These are phyloP conservation scores for Autographa pulchrina DNA, from an alignment of 2,888 invertebrate genomes.

Conservation along the genomic window DNA sequence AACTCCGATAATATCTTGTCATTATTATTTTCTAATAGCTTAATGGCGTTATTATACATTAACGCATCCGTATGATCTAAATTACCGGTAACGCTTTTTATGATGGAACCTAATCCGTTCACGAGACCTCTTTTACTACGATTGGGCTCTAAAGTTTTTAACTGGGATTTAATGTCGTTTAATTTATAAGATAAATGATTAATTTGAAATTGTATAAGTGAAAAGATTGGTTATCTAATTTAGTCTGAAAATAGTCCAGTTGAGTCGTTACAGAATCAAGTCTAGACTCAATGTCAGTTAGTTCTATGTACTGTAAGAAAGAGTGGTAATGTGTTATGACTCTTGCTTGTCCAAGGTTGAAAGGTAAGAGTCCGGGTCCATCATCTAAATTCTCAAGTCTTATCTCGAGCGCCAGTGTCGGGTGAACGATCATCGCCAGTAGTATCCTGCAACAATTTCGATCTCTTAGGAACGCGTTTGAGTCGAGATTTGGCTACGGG, in stretches of 20 bases:
- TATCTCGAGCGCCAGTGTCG: too few relatives aligned
- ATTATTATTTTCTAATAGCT: neutral
- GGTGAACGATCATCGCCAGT: too few relatives aligned
- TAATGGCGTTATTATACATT: neutral
- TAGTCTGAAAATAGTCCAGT: neutral
- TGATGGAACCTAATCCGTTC: neutral
- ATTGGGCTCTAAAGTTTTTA: neutral
- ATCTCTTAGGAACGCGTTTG: neutral
- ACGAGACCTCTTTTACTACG: neutral
- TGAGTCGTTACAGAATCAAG: neutral
- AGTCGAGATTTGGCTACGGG: neutral
- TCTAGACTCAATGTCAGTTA: neutral
- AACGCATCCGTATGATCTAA: neutral
- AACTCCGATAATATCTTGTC: neutral
- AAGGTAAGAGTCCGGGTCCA: neutral
- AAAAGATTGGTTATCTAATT: neutral
- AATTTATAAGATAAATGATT: neutral
- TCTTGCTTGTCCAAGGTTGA: neutral
- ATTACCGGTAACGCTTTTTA: neutral
- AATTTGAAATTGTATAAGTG: neutral
- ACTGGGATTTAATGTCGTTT: rapidly evolving
- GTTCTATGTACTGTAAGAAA: constrained; percentile 8
- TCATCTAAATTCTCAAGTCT: neutral
- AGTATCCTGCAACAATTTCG: too few relatives aligned
- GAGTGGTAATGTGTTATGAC: constrained; percentile 5